Percentiles rank a stretch among this genome's conserved stretches.
Evolutionary conservation across 1,140 invertebrate genomes (phyloP).

Genomic region (Pseudomyrmex cubaensis): DNA sequence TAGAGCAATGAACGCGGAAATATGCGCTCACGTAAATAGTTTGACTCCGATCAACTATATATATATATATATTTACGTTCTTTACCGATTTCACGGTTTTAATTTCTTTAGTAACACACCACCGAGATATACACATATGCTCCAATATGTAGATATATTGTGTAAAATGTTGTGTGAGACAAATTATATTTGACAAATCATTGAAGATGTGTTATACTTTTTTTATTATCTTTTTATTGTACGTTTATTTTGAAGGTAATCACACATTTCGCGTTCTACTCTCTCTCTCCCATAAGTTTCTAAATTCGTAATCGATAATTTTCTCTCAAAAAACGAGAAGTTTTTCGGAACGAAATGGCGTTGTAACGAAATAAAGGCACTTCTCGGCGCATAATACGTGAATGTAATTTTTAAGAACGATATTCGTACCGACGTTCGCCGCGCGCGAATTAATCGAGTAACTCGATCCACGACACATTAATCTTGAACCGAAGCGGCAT

Average conservation of each 20-base stretch:
- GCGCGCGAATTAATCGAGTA: conserved; percentile 39
- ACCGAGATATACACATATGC: background rate
- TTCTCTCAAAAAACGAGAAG: background rate
- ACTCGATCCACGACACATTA: conserved; percentile 42
- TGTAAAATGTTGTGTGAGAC: background rate
- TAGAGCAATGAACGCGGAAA: conserved; percentile 28
- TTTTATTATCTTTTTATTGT: background rate
- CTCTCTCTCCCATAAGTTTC: no score
- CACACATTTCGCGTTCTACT: background rate
- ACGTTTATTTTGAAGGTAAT: background rate
- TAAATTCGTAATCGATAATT: background rate
- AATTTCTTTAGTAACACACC: background rate
- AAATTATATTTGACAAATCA: background rate
- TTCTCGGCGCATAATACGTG: conserved; percentile 9
- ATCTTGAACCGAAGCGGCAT: conserved; percentile 41
- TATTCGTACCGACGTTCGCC: background rate
- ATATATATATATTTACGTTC: no score
- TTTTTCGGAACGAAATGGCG: background rate
- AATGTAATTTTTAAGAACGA: conserved; percentile 26
- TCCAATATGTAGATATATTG: background rate
- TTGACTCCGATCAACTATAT: background rate
- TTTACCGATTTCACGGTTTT: no score
- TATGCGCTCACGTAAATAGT: conserved; percentile 7
- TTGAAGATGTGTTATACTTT: background rate
- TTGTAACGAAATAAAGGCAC: background rate